Evolutionary conservation across 2,888 invertebrate species (phyloP).

Genomic region (Ischnura elegans): DNA sequence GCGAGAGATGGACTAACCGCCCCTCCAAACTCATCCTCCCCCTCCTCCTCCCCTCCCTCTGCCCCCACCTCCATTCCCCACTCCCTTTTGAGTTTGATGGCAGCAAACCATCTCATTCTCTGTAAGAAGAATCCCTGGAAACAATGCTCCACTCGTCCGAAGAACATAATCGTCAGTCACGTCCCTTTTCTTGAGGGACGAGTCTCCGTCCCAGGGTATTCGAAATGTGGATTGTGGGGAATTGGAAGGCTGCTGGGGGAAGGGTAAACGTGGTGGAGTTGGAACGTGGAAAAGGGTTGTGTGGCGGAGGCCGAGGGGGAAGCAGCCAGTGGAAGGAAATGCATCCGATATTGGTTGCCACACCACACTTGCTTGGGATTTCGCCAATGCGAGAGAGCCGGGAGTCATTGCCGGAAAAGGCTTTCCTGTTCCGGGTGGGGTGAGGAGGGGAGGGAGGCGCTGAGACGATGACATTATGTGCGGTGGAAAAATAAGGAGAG

Average conservation of each 20-base stretch:
- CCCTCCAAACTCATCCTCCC: too few species aligned
- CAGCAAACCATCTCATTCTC: conserved; percentile 13
- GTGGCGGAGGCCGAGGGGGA: not conserved
- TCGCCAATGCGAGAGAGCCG: not conserved
- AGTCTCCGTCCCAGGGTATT: not conserved
- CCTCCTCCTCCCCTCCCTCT: not conserved
- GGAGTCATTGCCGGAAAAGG: conserved; percentile 14
- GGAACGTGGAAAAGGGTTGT: too few species aligned
- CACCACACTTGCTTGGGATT: conserved; percentile 34
- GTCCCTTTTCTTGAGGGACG: conserved; percentile 43
- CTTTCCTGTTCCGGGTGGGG: not conserved
- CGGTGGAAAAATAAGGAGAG: not conserved
- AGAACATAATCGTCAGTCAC: conserved; percentile 52
- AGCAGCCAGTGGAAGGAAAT: conserved; percentile 36
- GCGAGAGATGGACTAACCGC: too few species aligned
- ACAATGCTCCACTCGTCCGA: conserved; percentile 37
- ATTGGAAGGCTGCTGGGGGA: not conserved
- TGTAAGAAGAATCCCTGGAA: not conserved
- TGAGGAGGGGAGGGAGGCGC: not conserved
- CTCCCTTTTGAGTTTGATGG: not conserved
- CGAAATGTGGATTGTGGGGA: not conserved
- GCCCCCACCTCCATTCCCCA: not conserved
- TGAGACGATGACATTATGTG: not conserved
- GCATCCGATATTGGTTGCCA: conserved; percentile 50
- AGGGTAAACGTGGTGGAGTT: not conserved